Evolutionary conservation across 2,797 vertebrate genomes (phyloP), one percentile per base, ranked within the genome.

Genomic region (Myiothlypis chrysogaster): DNA sequence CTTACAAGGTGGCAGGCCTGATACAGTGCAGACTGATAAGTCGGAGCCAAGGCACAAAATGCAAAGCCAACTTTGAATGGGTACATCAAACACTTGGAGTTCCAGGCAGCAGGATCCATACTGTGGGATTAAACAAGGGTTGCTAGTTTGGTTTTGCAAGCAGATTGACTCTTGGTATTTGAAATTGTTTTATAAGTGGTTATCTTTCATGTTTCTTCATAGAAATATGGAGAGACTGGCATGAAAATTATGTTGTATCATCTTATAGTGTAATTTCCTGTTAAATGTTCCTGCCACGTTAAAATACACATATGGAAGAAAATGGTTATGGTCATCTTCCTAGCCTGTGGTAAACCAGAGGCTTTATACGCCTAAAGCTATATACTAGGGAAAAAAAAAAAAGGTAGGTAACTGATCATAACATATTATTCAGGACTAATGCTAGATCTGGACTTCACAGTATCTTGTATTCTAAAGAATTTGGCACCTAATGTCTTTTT

Each of bases 271-370:
- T 34, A 23, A 23, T 28, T 72, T 9, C 4, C 8, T 8, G 0
- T 37, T 50, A 46, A 55, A 10, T 65, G 37, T 47, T 39, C 22
- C 24, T 89, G 41, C 27, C 37, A 30, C 13, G 30, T 79, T 82
- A 32, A 72, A 72, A 71, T 50, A 35, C 8, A 44, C 1, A 10
- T 41, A 12, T 6, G 21, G 49, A 75, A 71, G 20, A 59, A 50
- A 60, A 20, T 0, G 4, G 21, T 61, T 0, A 0, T 56, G 6
- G 7, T 79, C 35, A n/a, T 69, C 12, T 30, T 79, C 59, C 24
- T 82, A 72, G 22, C 6, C 12, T 65, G 8, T 64, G 39, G 27
- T 79, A 76, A 82, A 13, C 13, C 12, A 35, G 56, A 69, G 30
- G 5, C 20, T 87, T 87, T 82, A 53, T 20, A 56, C 18, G 14